phyloP scores from a whole-genome alignment of 2,797 vertebrate species.

The Sebastes kiyomatsui region DNA sequence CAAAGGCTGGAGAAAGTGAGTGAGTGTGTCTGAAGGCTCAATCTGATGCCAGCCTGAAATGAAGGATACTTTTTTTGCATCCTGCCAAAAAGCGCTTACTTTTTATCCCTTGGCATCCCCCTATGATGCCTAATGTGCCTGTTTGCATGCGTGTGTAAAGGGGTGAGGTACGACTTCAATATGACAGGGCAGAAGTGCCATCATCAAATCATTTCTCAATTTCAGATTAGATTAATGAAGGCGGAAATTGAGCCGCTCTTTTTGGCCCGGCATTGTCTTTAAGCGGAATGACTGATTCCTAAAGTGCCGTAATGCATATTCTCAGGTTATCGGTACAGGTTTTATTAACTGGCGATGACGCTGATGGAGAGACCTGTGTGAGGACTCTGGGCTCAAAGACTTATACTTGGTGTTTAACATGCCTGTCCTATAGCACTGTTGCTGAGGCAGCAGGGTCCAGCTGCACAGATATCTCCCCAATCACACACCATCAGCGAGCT shows the following conservation, averaged over 20 bases:
- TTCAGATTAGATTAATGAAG: constrained; percentile 77
- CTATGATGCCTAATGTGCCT: constrained; percentile 4
- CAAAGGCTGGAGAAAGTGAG: constrained; percentile 71
- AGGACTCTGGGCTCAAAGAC: constrained; percentile 28
- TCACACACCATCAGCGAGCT: constrained; percentile 14
- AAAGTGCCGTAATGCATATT: constrained; percentile 59
- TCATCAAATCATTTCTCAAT: constrained; percentile 62
- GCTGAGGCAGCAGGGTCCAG: constrained; percentile 48
- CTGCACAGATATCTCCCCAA: constrained; percentile 37
- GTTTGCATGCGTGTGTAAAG: constrained; percentile 12
- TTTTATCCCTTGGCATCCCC: constrained; percentile 35
- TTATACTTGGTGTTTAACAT: constrained; percentile 27
- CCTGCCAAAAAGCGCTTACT: constrained; percentile 50
- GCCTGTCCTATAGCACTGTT: constrained; percentile 36
- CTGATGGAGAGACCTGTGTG: constrained; percentile 53
- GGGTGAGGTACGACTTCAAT: constrained; percentile 6
- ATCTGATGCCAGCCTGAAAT: constrained; percentile 75
- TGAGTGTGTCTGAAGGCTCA: constrained; percentile 68
- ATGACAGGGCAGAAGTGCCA: constrained; percentile 14
- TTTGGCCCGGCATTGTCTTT: constrained; percentile 51
- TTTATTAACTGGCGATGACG: constrained; percentile 55
- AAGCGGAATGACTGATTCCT: constrained; percentile 48
- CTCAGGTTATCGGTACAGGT: constrained; percentile 47
- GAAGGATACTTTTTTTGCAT: constrained; percentile 62
- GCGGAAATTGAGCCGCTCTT: constrained; percentile 65